These are phyloP conservation scores for Buphagus erythrorhynchus DNA, from an alignment of 2,797 vertebrate species.

Conservation along the genomic window DNA sequence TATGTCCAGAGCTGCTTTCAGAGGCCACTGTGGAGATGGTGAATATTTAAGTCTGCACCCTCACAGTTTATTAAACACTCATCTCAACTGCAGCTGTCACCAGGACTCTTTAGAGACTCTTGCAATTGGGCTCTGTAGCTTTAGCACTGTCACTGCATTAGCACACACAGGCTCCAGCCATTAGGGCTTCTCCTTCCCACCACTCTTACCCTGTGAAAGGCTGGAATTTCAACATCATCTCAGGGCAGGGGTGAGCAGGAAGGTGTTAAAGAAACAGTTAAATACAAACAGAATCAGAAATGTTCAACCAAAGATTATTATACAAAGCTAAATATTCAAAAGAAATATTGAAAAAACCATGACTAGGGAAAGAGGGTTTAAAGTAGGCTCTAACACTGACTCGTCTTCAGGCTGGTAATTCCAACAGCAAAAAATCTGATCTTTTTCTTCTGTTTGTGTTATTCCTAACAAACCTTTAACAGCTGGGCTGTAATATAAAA, in stretches of 20 bases:
- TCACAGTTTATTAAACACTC: not conserved
- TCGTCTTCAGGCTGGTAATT: not conserved
- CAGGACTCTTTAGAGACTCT: not conserved
- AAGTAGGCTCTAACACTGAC: not conserved
- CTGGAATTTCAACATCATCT: not conserved
- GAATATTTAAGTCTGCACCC: not conserved
- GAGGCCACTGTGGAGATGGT: not conserved
- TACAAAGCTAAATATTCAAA: not conserved
- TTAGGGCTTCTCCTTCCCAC: not conserved
- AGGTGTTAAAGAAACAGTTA: not conserved
- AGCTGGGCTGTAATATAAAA: not conserved
- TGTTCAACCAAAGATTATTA: not conserved
- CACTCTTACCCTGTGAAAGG: not conserved
- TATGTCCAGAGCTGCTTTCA: not conserved
- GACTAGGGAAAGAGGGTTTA: not conserved
- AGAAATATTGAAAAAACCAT: not conserved
- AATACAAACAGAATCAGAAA: not conserved
- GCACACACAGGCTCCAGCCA: not conserved
- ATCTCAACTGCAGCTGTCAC: not conserved
- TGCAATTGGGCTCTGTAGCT: not conserved
- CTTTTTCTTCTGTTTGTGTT: not conserved
- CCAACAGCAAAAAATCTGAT: not conserved
- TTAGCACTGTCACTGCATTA: not conserved
- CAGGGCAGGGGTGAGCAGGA: accelerated
- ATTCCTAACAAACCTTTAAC: not conserved